Evolutionary conservation across 1,140 invertebrate genomes (phyloP).

Genomic region (Temnothorax curvispinosus): DNA sequence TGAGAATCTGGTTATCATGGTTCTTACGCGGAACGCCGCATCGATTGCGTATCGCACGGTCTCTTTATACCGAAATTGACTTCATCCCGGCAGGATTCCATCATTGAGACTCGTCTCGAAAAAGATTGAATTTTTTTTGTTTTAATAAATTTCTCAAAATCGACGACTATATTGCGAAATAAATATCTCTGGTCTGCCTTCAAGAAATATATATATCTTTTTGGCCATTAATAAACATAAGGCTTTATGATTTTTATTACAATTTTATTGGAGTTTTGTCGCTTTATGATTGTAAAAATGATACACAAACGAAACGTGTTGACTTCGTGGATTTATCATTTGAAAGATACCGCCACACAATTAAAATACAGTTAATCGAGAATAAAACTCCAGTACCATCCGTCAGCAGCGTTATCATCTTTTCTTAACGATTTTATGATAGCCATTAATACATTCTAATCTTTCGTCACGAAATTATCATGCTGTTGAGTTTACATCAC

Average conservation of each 20-base stretch:
- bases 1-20: slow-evolving; percentile 24
- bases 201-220: neutral
- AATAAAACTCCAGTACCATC: slow-evolving; percentile 8
- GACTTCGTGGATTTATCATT: neutral
- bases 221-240: neutral
- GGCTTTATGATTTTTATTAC: neutral
- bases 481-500: neutral
- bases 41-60: neutral
- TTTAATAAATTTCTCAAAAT: neutral
- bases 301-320: neutral
- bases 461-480: neutral
- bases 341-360: neutral
- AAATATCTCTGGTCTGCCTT: neutral
- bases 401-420: neutral
- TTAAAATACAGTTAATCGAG: slow-evolving; percentile 5
- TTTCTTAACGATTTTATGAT: slow-evolving; percentile 18
- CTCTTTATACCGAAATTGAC: neutral
- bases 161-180: neutral
- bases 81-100: neutral
- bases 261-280: slow-evolving; percentile 21
- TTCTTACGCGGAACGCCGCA: neutral
- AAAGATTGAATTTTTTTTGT: neutral
- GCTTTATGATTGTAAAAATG: neutral
- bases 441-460: neutral
- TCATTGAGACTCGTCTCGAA: neutral